A percentile compares a stretch with the other conserved stretches of the same genome.
These are phyloP conservation scores for Callithrix jacchus DNA, from an alignment of 2,113 vertebrate species.

Conservation along the genomic window DNA sequence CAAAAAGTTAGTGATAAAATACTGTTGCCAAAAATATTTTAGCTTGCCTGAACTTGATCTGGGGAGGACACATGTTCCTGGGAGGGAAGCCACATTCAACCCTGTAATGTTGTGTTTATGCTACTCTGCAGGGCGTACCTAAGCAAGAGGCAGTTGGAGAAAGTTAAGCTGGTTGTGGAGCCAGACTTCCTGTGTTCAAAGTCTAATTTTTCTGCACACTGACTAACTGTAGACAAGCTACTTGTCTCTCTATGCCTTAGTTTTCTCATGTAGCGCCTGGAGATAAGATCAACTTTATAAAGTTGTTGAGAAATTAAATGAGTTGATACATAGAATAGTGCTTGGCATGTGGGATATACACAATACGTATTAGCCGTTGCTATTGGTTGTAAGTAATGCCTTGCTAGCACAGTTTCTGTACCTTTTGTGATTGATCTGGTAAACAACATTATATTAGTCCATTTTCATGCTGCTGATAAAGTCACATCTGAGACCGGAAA, in stretches of 20 bases:
- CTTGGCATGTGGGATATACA: background rate
- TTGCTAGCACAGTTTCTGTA: background rate
- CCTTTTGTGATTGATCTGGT: background rate
- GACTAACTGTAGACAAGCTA: background rate
- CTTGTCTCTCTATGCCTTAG: background rate
- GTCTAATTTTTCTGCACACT: background rate
- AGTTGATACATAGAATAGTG: background rate
- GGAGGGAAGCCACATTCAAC: background rate
- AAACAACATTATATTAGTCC: background rate
- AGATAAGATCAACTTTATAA: background rate
- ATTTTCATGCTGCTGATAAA: too few species aligned
- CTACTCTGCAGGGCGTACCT: rapidly evolving
- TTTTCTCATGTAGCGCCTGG: background rate
- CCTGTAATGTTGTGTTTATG: rapidly evolving
- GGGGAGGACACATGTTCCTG: background rate
- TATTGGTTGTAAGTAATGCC: background rate
- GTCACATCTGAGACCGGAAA: too few species aligned
- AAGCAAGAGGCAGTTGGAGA: background rate
- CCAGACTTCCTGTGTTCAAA: background rate
- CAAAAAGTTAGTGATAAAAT: background rate
- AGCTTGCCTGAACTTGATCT: background rate
- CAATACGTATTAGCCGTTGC: background rate
- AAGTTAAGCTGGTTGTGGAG: background rate
- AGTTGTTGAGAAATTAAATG: background rate
- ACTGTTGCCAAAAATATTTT: background rate